phyloP scores from a whole-genome alignment of 2,113 vertebrate genomes.

The Toxostoma redivivum region DNA sequence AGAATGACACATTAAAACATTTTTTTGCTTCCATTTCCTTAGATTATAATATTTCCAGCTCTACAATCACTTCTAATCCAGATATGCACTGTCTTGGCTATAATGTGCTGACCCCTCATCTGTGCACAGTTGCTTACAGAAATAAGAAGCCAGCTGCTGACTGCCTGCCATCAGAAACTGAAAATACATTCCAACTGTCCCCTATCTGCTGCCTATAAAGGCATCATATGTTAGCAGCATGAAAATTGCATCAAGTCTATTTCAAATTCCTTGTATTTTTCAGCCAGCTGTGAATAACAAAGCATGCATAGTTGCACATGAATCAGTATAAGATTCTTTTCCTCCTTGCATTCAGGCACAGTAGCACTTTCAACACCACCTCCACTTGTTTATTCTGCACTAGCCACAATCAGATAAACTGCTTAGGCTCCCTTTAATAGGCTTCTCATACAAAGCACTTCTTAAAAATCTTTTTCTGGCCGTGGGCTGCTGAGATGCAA shows the following conservation, averaged over 20 bases:
- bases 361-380: neutral
- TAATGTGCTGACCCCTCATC: neutral
- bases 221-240: neutral
- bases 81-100: neutral
- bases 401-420: constrained; percentile 21
- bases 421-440: neutral
- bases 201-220: neutral
- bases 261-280: neutral
- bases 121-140: neutral
- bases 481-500: neutral
- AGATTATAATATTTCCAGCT: neutral
- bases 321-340: neutral
- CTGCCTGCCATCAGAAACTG: neutral
- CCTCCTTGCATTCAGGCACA: neutral
- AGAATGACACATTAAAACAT: neutral
- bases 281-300: neutral
- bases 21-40: neutral
- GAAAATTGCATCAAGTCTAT: neutral
- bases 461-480: neutral
- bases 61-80: neutral
- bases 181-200: neutral
- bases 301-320: neutral
- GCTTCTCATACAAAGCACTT: neutral
- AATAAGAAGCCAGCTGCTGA: neutral
- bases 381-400: neutral